phyloP scores from a whole-genome alignment of 1,140 invertebrate genomes.

The Bradysia coprophila region DNA sequence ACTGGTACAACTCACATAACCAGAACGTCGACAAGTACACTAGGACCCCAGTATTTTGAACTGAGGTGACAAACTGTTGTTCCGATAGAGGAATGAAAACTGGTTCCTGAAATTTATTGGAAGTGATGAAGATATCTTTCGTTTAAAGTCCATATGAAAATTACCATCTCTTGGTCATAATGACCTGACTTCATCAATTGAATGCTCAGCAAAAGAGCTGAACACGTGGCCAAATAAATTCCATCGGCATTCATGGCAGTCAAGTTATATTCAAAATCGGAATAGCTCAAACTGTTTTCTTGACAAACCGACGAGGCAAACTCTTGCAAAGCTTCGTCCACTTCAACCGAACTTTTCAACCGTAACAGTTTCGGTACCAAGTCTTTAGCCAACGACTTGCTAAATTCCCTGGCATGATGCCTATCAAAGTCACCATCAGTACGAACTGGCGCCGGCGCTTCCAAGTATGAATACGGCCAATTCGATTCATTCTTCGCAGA shows the following conservation, averaged over 20 bases:
- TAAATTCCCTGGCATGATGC: slow-evolving; percentile 21
- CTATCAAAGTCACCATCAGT: slow-evolving; percentile 21
- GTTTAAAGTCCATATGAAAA: not conserved
- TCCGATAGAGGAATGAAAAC: slow-evolving; percentile 37
- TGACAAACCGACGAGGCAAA: slow-evolving; percentile 84
- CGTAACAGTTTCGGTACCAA: slow-evolving; percentile 43
- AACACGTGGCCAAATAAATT: slow-evolving; percentile 78
- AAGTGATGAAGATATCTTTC: not conserved
- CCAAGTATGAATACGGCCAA: slow-evolving; percentile 21
- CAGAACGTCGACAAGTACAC: slow-evolving; percentile 82
- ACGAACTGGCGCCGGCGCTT: slow-evolving; percentile 18
- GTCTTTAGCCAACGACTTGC: slow-evolving; percentile 28
- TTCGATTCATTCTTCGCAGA: slow-evolving; percentile 17
- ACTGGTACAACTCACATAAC: slow-evolving; percentile 80
- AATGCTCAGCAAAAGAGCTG: slow-evolving; percentile 62
- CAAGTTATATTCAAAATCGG: slow-evolving; percentile 31
- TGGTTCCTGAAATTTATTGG: slow-evolving; percentile 7
- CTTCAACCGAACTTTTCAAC: slow-evolving; percentile 29
- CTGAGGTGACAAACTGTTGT: slow-evolving; percentile 76
- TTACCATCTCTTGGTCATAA: no score
- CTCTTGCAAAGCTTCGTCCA: slow-evolving; percentile 77
- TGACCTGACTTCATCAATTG: slow-evolving; percentile 59
- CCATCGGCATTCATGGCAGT: slow-evolving; percentile 90
- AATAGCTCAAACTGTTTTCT: slow-evolving; percentile 38
- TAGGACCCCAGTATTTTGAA: slow-evolving; percentile 75